Evolutionary conservation across 2,113 vertebrate genomes (phyloP), one percentile per base, ranked within the genome.

Genomic region (Osmerus eperlanus): DNA sequence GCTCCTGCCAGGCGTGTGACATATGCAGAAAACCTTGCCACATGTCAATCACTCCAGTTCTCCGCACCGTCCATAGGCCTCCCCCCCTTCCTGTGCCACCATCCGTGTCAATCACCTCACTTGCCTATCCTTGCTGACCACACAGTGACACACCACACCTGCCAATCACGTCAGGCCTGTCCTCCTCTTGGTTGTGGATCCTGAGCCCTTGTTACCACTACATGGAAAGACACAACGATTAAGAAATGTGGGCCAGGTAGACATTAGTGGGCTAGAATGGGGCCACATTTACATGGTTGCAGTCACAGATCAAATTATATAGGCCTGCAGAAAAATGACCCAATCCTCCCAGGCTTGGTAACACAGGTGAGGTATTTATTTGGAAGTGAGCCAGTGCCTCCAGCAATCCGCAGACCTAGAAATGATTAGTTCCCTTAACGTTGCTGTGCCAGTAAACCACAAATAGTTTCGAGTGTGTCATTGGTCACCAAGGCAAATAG

Each of bases 11-110:
- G 47, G 62, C 23, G 72, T 51, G 59, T 66, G 70, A 73, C 54
- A 58, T n/a, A 19, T 55, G 67, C 69, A 54, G 67, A 72, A 36
- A 36, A 78, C 53, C 62, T 68, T 72, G 28, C 15, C 67, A 28
- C 21, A 53, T 73, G 70, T 80, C 78, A 76, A 21, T 76, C 76
- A 29, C 36, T 11, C 41, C 41, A 16, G 60, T 23, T 54, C 16
- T 54, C 23, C 21, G 7, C 5, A 13, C 7, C 47, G 3, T 25
- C 25, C 25, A 23, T 16, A 11, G 52, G 9, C 21, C 21, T 52
- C 59, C n/a, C 67, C 29, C 12, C 23, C 47, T n/a, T 32, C 47
- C 51, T 52, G 15, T 6, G 13, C 29, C 64, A 59, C 54, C 14
- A 53, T 16, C 12, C 21, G 25, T 72, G 61, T 63, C 70, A 65